A percentile compares a stretch with the other conserved stretches of the same genome.
Evolutionary conservation across 2,113 vertebrate species (phyloP).

Genomic region (Dipodomys stephensi): DNA sequence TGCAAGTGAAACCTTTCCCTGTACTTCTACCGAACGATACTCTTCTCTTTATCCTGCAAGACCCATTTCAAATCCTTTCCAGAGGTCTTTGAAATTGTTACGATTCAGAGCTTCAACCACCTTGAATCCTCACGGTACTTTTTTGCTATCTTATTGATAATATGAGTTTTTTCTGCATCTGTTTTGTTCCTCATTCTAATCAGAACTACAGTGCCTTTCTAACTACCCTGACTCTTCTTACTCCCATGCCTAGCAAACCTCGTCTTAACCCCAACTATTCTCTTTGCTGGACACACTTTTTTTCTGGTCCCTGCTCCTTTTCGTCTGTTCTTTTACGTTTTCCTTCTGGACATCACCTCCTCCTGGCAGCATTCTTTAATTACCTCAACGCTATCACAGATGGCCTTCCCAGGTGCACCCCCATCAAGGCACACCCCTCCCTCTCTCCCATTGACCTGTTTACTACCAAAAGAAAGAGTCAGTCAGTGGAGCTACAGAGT

Average conservation of each 20-base stretch:
- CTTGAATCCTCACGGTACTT: neutral
- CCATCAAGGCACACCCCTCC: too few species aligned
- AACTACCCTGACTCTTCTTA: neutral
- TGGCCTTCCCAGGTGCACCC: too few species aligned
- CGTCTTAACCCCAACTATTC: neutral
- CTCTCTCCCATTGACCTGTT: too few species aligned
- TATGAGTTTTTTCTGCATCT: neutral
- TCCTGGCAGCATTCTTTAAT: neutral
- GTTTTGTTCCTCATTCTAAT: neutral
- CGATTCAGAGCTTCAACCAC: neutral
- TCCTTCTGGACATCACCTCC: neutral
- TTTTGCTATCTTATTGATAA: neutral
- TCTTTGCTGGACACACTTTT: neutral
- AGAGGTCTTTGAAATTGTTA: neutral
- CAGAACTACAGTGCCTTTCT: neutral
- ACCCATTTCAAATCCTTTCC: neutral
- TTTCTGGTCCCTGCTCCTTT: rapidly evolving
- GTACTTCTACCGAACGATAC: neutral
- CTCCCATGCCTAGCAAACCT: neutral
- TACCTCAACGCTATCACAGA: neutral
- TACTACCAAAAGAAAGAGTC: neutral
- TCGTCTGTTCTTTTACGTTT: neutral
- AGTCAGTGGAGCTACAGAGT: rapidly evolving
- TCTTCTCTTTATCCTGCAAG: neutral
- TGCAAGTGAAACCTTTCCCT: neutral